Conservation (phyloP, 2,797 vertebrate species). For the Astyanax mexicanus region DNA sequence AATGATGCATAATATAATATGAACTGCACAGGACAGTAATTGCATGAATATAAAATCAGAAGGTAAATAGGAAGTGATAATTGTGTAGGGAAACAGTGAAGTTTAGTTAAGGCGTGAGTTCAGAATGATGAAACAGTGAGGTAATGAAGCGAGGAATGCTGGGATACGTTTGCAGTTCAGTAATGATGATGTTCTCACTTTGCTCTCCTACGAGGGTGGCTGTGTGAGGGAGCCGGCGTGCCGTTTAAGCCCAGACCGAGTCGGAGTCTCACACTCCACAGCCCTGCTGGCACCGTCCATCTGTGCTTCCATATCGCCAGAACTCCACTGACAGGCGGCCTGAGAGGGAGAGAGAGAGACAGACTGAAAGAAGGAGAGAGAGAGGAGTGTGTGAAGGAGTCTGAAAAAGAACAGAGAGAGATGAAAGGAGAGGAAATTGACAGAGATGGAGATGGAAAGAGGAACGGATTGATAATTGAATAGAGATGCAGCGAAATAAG, state of each 20-base stretch:
- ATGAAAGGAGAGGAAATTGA: neutral
- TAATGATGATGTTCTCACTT: slow-evolving; percentile 28
- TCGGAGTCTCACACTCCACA: slow-evolving; percentile 48
- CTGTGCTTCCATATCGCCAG: slow-evolving; percentile 53
- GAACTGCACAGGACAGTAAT: neutral
- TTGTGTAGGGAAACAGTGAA: neutral
- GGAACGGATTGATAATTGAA: too few species aligned
- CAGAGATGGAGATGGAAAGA: neutral
- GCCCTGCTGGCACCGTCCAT: slow-evolving; percentile 58
- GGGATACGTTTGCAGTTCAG: neutral
- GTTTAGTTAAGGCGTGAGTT: slow-evolving; percentile 28
- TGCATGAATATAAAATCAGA: neutral
- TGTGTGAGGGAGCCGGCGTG: slow-evolving; percentile 15
- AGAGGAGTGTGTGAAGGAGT: neutral
- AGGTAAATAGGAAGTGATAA: slow-evolving; percentile 10
- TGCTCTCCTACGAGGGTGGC: slow-evolving; percentile 7
- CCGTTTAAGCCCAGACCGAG: slow-evolving; percentile 55
- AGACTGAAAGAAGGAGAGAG: neutral
- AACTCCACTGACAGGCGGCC: slow-evolving; percentile 39
- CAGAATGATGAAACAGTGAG: slow-evolving; percentile 9
- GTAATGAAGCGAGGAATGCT: slow-evolving; percentile 8
- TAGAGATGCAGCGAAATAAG: too few species aligned
- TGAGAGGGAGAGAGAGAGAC: slow-evolving; percentile 19
- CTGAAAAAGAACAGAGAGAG: neutral
- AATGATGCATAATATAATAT: slow-evolving; percentile 8